A percentile compares a stretch with the other conserved stretches of the same genome.
Evolutionary conservation across 1,140 invertebrate genomes (phyloP).

Genomic region (Branchinecta lynchi): DNA sequence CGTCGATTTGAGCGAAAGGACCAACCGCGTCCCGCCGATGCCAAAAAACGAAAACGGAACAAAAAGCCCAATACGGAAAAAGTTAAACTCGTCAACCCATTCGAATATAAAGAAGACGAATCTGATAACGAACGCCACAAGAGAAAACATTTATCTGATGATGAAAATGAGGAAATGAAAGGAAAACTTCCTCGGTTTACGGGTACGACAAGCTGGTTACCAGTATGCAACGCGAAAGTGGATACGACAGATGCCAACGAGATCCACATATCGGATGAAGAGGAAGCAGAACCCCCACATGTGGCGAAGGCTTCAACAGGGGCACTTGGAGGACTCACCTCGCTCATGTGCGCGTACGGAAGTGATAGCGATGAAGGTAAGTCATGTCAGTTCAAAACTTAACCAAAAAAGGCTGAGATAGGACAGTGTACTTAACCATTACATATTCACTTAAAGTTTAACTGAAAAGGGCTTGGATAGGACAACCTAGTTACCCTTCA

Average conservation of each 20-base stretch:
- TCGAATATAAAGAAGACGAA: background rate
- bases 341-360: background rate
- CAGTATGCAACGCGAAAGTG: background rate
- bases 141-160: background rate
- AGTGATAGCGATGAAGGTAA: background rate
- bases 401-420: too few species aligned
- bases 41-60: background rate
- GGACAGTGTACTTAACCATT: too few species aligned
- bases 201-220: background rate
- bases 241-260: background rate
- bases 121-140: background rate
- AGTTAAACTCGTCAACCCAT: background rate
- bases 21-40: background rate
- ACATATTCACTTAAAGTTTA: too few species aligned
- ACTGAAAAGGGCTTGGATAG: too few species aligned
- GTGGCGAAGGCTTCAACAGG: background rate
- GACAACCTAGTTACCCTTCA: too few species aligned
- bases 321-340: background rate
- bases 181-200: slow-evolving; percentile 13
- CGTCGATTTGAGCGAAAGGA: background rate
- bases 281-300: slow-evolving; percentile 2
- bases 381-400: too few species aligned
- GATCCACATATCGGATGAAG: background rate
- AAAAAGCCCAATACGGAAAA: background rate
- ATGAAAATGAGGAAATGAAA: slow-evolving; percentile 13